A percentile compares a stretch with the other conserved stretches of the same genome.
Evolutionary conservation across 2,113 vertebrate genomes (phyloP).

Genomic region (Zingel zingel): DNA sequence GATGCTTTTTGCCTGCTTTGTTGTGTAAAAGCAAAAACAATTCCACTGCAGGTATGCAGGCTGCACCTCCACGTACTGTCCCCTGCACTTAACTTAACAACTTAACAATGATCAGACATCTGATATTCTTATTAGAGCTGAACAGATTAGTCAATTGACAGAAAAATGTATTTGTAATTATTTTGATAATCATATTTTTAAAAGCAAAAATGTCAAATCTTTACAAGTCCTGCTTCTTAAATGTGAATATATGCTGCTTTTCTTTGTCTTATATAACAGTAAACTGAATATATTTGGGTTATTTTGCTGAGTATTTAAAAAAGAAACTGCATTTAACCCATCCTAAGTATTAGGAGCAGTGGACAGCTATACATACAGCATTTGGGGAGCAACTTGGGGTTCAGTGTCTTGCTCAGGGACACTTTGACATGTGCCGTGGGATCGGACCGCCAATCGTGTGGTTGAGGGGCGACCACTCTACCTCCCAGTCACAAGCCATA

Average conservation of each 20-base stretch:
- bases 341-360: too few relatives aligned
- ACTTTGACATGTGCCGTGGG: too few relatives aligned
- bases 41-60: not conserved
- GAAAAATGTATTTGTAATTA: not conserved
- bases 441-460: too few relatives aligned
- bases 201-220: not conserved
- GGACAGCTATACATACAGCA: too few relatives aligned
- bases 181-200: not conserved
- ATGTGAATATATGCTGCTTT: not conserved
- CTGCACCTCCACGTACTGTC: not conserved
- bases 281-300: not conserved
- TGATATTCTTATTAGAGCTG: not conserved
- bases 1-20: not conserved
- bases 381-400: too few relatives aligned
- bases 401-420: too few relatives aligned
- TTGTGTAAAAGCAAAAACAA: not conserved
- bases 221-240: not conserved
- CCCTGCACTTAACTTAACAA: not conserved
- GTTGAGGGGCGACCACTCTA: too few relatives aligned
- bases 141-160: not conserved
- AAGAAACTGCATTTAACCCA: too few relatives aligned
- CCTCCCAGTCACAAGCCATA: too few relatives aligned
- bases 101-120: not conserved
- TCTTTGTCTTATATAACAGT: not conserved
- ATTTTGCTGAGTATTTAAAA: too few relatives aligned